A percentile compares a stretch with the other conserved stretches of the same genome.
These are phyloP conservation scores for Onychorhynchus coronatus DNA, from an alignment of 2,113 vertebrate genomes.

Conservation along the genomic window DNA sequence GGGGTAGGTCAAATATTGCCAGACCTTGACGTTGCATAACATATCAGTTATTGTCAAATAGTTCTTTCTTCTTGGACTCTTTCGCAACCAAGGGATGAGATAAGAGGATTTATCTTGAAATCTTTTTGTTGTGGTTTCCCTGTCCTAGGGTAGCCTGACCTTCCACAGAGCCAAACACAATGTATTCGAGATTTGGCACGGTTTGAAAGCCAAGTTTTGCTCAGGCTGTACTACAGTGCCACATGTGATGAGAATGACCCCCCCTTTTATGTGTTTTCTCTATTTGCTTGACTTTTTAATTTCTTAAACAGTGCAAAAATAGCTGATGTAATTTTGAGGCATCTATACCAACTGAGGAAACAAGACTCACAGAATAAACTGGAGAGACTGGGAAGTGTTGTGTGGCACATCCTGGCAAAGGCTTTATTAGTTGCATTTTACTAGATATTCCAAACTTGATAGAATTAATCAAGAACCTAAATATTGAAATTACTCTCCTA, in stretches of 20 bases:
- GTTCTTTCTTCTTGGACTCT: not conserved
- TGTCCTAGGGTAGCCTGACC: not conserved
- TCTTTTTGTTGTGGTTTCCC: not conserved
- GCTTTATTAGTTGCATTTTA: not conserved
- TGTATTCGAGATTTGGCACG: not conserved
- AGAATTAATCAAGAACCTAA: constrained; percentile 3
- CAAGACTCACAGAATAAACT: not conserved
- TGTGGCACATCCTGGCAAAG: not conserved
- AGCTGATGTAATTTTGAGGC: not conserved
- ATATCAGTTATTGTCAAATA: not conserved
- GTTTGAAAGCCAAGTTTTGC: not conserved
- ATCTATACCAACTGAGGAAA: not conserved
- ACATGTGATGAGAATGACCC: not conserved
- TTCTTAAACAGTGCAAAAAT: not conserved
- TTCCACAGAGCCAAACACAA: not conserved
- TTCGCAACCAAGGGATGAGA: not conserved
- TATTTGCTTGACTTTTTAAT: not conserved
- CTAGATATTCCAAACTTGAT: not conserved
- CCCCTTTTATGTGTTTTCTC: not conserved
- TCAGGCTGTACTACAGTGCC: not conserved
- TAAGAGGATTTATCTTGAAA: not conserved
- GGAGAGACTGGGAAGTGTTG: not conserved
- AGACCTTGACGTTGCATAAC: constrained; percentile 6
- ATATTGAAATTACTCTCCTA: not conserved
- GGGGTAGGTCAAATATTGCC: not conserved